Percentiles rank a stretch among this genome's conserved stretches.
Evolutionary conservation across 1,140 invertebrate species (phyloP).

Genomic region (Mycetomoellerius zeteki): DNA sequence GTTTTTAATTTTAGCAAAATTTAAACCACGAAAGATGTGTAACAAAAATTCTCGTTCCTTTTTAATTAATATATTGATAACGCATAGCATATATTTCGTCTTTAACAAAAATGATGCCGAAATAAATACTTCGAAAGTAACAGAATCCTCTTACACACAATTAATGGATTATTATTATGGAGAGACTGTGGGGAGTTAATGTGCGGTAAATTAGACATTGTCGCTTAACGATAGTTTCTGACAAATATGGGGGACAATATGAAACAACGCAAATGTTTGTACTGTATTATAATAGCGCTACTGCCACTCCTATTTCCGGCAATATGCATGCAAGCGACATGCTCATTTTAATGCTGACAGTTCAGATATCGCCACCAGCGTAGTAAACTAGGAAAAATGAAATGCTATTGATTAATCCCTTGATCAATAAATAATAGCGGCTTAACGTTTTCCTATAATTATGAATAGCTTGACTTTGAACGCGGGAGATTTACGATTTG

Average conservation of each 20-base stretch:
- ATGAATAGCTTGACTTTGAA: constrained; percentile 6
- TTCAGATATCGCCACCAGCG: constrained; percentile 27
- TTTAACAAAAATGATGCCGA: neutral
- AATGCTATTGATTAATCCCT: constrained; percentile 60
- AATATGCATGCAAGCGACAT: constrained; percentile 39
- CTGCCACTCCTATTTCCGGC: constrained; percentile 72
- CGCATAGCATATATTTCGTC: neutral
- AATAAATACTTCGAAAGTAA: constrained; percentile 25
- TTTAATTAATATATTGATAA: neutral
- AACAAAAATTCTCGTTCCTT: neutral
- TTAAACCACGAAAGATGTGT: neutral
- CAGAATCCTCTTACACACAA: constrained; percentile 13
- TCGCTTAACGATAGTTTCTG: constrained; percentile 67
- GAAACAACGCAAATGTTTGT: constrained; percentile 74
- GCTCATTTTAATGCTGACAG: constrained; percentile 49
- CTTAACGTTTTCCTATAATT: constrained; percentile 62
- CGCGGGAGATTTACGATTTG: constrained; percentile 31
- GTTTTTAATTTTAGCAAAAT: constrained; percentile 61
- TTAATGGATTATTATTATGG: constrained; percentile 39
- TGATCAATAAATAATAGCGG: constrained; percentile 58
- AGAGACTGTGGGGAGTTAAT: constrained; percentile 33
- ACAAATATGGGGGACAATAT: constrained; percentile 74
- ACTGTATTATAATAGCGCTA: constrained; percentile 63
- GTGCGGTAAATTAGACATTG: constrained; percentile 68
- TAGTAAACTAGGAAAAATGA: constrained; percentile 59